Evolutionary conservation across 2,797 vertebrate genomes (phyloP), one percentile per base, ranked within the genome.

Genomic region (Psittacula derbiana): DNA sequence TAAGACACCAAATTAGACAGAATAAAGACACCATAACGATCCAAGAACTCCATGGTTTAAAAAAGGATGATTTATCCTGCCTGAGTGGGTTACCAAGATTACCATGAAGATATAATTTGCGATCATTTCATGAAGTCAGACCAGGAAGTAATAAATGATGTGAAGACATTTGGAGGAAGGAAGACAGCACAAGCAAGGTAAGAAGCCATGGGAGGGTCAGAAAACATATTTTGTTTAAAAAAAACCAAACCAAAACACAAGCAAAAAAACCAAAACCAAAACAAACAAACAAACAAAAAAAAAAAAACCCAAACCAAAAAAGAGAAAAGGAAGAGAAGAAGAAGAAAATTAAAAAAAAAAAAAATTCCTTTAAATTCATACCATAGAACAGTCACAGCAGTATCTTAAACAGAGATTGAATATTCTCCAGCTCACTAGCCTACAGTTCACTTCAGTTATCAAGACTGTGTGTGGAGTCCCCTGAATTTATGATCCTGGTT

Each of bases 201-300:
- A 61, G 16, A 71, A 72, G 25, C 21, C 57, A 57, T 1, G 3
- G 8, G 11, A 43, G 3, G 17, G 28, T 2, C 10, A 55, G 20
- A 72, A 93, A 69, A 86, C 11, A n/a, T 2, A 2, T 36, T 71
- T 53, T 76, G 2, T 57, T 72, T 27, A 9, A 36, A 47, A 70
- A 30, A 44, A 64, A 30, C 31, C 2, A 21, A 24, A 60, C 43
- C 18, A 13, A 13, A 50, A 6, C 4, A 1, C 2, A 30, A 70
- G 17, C 3, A 43, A 67, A 33, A 43, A 4, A 44, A 3, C 17
- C n/a, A n/a, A 4, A 16, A 24, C 15, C 46, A 58, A 17, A 8
- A 8, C 30, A 7, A 3, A 0, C 1, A 40, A 46, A 4, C 28
- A 5, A 24, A 12, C 19, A 67, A 17, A 14, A 31, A 47, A 16